phyloP scores from a whole-genome alignment of 2,888 invertebrate genomes.

The Baronia brevicornis region DNA sequence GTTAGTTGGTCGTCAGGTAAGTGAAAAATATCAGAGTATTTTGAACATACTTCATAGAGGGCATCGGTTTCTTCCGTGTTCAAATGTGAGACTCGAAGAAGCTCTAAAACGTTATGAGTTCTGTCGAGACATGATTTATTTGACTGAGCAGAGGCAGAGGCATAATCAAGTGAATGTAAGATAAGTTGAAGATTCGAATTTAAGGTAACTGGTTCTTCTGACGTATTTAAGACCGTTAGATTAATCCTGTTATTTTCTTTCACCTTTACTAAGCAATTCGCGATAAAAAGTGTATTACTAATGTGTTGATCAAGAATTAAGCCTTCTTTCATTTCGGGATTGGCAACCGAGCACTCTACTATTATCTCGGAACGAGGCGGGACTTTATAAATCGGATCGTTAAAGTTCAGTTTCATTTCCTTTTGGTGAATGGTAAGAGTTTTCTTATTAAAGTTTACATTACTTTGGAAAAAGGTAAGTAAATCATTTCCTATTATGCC shows the following conservation, averaged over 20 bases:
- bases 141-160: neutral
- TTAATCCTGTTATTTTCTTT: conserved; percentile 15
- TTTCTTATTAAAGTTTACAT: conserved; percentile 3
- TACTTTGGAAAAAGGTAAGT: conserved; percentile 6
- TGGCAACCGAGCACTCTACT: conserved; percentile 23
- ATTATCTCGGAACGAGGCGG: conserved; percentile 20
- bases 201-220: conserved; percentile 11
- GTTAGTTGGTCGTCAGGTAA: conserved; percentile 18
- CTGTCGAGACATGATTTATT: neutral
- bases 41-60: conserved; percentile 15
- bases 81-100: conserved; percentile 17
- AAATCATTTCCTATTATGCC: too few relatives aligned
- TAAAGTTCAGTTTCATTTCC: conserved; percentile 13
- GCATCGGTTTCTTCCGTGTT: conserved; percentile 18
- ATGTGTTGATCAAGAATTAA: conserved; percentile 17
- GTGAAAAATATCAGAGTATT: conserved; percentile 21
- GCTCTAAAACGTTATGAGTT: conserved; percentile 15
- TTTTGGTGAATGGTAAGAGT: conserved; percentile 11
- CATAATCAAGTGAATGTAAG: too few relatives aligned
- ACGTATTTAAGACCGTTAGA: conserved; percentile 13
- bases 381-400: conserved; percentile 19
- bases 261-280: conserved; percentile 16
- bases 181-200: conserved; percentile 6
- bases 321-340: conserved; percentile 22
- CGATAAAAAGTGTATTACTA: conserved; percentile 13